Evolutionary conservation across 2,888 invertebrate species (phyloP).

Genomic region (Taenaris catops): DNA sequence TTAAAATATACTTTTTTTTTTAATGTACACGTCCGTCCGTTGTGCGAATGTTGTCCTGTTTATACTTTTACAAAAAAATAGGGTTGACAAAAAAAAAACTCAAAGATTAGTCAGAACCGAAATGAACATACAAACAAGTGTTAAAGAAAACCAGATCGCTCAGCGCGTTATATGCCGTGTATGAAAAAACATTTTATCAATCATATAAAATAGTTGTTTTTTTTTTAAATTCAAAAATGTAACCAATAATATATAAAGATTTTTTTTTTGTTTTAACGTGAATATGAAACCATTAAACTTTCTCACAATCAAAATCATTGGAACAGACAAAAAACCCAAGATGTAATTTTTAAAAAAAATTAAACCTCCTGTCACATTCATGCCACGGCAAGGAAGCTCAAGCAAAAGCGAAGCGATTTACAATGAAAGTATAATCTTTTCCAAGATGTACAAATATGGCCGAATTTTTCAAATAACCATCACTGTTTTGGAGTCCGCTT

Average conservation of each 20-base stretch:
- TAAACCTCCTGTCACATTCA: slow-evolving; percentile 40
- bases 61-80: slow-evolving; percentile 29
- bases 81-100: slow-evolving; percentile 14
- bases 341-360: slow-evolving; percentile 3
- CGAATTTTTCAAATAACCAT: slow-evolving; percentile 18
- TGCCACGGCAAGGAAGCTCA: slow-evolving; percentile 62
- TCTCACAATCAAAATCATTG: too few relatives aligned
- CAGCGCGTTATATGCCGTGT: slow-evolving; percentile 53
- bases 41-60: slow-evolving; percentile 28
- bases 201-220: neutral
- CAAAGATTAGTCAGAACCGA: slow-evolving; percentile 65
- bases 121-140: slow-evolving; percentile 71
- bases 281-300: too few relatives aligned
- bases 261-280: too few relatives aligned
- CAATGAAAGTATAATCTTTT: slow-evolving; percentile 29
- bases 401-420: slow-evolving; percentile 74
- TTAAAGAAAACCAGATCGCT: slow-evolving; percentile 71
- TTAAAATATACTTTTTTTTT: too few relatives aligned
- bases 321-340: too few relatives aligned
- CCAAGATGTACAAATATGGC: slow-evolving; percentile 9
- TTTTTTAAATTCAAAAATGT: neutral
- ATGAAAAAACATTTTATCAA: slow-evolving; percentile 31
- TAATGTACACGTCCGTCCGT: too few relatives aligned
- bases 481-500: slow-evolving; percentile 26
- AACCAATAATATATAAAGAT: too few relatives aligned